phyloP scores from a whole-genome alignment of 2,113 vertebrate genomes.

The Psettodes erumei region DNA sequence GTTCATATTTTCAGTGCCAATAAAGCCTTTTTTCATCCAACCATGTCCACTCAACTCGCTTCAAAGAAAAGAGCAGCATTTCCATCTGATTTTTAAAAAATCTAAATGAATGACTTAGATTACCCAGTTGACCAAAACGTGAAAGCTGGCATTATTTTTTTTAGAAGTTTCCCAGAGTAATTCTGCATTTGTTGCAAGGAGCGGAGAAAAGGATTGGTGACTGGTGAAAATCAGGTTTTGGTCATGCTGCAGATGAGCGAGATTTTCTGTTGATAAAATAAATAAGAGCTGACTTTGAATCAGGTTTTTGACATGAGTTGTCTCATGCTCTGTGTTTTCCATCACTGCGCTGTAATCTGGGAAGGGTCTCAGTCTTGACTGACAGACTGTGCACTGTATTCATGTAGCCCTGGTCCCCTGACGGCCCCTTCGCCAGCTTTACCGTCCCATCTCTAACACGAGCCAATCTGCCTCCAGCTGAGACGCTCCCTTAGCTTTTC shows the following conservation, averaged over 20 bases:
- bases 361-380: slow-evolving; percentile 80
- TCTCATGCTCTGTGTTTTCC: slow-evolving; percentile 39
- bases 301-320: slow-evolving; percentile 37
- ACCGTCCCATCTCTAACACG: slow-evolving; percentile 79
- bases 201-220: slow-evolving; percentile 58
- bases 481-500: slow-evolving; percentile 80
- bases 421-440: slow-evolving; percentile 74
- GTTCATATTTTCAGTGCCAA: not conserved
- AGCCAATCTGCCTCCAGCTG: slow-evolving; percentile 86
- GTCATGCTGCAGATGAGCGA: slow-evolving; percentile 35
- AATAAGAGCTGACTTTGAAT: slow-evolving; percentile 43
- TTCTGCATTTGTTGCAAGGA: slow-evolving; percentile 65
- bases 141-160: slow-evolving; percentile 18
- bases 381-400: slow-evolving; percentile 79
- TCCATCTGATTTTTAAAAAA: too few species aligned
- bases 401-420: slow-evolving; percentile 71
- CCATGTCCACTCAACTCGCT: not conserved
- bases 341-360: slow-evolving; percentile 9
- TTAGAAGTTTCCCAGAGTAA: slow-evolving; percentile 83
- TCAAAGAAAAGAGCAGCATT: not conserved
- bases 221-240: slow-evolving; percentile 40
- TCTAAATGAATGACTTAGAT: slow-evolving; percentile 4
- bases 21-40: not conserved
- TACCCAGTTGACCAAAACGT: slow-evolving; percentile 84
- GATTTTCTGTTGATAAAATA: slow-evolving; percentile 39